Percentiles rank a stretch among this genome's conserved stretches.
Evolutionary conservation across 2,888 invertebrate species (phyloP).

Genomic region (Synanthedon vespiformis): DNA sequence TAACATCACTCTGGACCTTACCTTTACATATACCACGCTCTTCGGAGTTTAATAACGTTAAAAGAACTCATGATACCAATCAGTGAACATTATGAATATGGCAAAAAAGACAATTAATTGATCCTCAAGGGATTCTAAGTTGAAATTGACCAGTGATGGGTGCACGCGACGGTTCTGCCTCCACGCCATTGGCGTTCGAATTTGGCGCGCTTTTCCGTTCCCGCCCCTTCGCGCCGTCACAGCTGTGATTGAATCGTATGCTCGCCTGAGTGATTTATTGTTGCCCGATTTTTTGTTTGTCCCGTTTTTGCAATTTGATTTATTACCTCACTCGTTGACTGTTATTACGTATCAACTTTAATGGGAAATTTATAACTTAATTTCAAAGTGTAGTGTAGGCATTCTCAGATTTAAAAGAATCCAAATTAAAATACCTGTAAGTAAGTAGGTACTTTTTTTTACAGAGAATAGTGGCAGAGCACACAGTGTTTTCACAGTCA

Average conservation of each 20-base stretch:
- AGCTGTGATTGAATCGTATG: conserved; percentile 62
- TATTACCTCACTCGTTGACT: conserved; percentile 31
- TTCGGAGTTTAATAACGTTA: no score
- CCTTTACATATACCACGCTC: no score
- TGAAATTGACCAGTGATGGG: conserved; percentile 55
- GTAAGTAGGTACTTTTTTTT: no score
- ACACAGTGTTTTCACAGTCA: no score
- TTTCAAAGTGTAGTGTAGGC: no score
- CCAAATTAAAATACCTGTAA: no score
- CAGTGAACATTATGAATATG: conserved; percentile 36
- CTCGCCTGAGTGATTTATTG: conserved; percentile 59
- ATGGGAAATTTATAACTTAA: background rate
- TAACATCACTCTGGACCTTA: no score
- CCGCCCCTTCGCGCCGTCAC: conserved; percentile 56
- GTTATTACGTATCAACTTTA: background rate
- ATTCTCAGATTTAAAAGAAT: no score
- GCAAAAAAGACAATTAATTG: background rate
- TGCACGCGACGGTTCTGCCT: conserved; percentile 28
- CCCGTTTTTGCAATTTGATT: conserved; percentile 42
- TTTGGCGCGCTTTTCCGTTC: conserved; percentile 63
- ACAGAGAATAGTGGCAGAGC: no score
- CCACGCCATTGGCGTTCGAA: conserved; percentile 59
- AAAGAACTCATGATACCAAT: conserved; percentile 10
- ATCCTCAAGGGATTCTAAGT: conserved; percentile 36
- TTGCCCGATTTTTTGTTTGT: conserved; percentile 29